Evolutionary conservation across 2,113 vertebrate genomes (phyloP).

Genomic region (Harpagus bidentatus): DNA sequence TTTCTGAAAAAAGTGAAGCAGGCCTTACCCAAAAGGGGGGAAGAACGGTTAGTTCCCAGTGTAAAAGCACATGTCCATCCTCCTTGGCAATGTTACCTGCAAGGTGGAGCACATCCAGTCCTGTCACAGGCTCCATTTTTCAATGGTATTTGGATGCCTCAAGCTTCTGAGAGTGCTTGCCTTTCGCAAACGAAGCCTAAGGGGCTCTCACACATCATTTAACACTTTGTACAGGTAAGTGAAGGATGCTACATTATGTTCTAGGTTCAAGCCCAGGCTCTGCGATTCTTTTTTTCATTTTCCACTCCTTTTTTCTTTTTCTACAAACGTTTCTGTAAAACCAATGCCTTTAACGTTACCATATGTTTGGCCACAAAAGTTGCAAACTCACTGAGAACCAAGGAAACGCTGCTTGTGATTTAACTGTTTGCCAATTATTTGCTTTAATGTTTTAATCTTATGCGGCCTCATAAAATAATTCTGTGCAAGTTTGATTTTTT

Average conservation of each 20-base stretch:
- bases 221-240: rapidly evolving
- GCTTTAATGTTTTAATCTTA: neutral
- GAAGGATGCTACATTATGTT: neutral
- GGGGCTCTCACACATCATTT: neutral
- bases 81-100: neutral
- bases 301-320: neutral
- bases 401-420: neutral
- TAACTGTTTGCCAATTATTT: neutral
- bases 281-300: neutral
- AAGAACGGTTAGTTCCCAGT: neutral
- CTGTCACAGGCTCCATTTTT: neutral
- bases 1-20: neutral
- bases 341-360: neutral
- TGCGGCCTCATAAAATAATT: neutral
- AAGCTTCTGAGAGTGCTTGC: neutral
- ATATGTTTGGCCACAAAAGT: neutral
- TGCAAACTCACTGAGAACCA: neutral
- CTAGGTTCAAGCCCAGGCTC: neutral
- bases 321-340: neutral
- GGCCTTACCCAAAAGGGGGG: neutral
- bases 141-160: neutral
- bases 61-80: neutral
- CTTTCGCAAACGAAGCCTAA: rapidly evolving
- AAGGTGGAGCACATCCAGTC: neutral
- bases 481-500: neutral